Evolutionary conservation across 2,113 vertebrate genomes (phyloP).

Genomic region (Protobothrops mucrosquamatus): DNA sequence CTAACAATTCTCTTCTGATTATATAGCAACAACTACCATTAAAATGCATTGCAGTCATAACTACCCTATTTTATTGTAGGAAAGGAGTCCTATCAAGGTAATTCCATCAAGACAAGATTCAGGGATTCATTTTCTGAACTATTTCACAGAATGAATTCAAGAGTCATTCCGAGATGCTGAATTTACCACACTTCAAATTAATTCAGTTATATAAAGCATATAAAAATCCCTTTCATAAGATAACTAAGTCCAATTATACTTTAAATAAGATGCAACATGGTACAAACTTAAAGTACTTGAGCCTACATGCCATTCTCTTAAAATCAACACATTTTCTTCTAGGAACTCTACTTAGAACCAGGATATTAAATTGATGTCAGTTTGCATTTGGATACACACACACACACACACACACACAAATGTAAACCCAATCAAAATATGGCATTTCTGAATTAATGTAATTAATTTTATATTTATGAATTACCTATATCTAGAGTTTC

Average conservation of each 20-base stretch:
- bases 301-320: not conserved
- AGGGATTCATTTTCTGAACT: not conserved
- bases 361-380: not conserved
- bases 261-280: not conserved
- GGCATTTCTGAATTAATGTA: not conserved
- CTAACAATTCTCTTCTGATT: not conserved
- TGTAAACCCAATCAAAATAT: not conserved
- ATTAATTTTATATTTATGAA: not conserved
- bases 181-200: not conserved
- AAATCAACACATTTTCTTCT: not conserved
- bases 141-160: not conserved
- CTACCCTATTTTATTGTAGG: not conserved
- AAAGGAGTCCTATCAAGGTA: no score
- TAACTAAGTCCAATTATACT: not conserved
- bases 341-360: not conserved
- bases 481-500: not conserved
- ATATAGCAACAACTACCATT: not conserved
- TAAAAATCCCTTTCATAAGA: not conserved
- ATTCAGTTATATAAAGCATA: not conserved
- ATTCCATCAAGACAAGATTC: not conserved
- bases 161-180: not conserved
- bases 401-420: not conserved
- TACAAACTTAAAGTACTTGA: not conserved
- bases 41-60: not conserved
- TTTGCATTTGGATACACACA: not conserved